Percentiles rank a stretch among this genome's conserved stretches.
Evolutionary conservation across 2,797 vertebrate species (phyloP).

Genomic region (Crax fasciolata): DNA sequence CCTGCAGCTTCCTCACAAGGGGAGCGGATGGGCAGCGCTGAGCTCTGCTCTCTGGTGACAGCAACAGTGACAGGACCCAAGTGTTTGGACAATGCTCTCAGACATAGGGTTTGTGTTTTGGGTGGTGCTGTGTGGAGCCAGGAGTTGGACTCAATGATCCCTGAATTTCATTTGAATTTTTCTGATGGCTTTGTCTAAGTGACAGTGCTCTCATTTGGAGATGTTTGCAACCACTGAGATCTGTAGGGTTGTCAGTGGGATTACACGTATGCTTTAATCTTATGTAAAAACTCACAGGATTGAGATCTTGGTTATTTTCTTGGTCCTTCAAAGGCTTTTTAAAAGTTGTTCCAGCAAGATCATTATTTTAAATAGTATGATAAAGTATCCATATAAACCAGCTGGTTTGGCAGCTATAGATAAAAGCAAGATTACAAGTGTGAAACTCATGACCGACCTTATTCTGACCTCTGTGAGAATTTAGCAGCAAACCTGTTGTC

Average conservation of each 20-base stretch:
- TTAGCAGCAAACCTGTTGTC: neutral
- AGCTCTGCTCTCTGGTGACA: neutral
- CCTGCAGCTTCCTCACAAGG: neutral
- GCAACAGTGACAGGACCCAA: neutral
- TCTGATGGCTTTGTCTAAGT: neutral
- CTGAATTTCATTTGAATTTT: neutral
- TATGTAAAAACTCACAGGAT: neutral
- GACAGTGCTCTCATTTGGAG: neutral
- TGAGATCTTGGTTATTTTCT: neutral
- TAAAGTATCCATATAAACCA: neutral
- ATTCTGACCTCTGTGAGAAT: conserved; percentile 28
- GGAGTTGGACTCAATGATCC: neutral
- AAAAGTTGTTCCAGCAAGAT: neutral
- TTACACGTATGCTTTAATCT: rapidly evolving
- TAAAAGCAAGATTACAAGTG: conserved; percentile 19
- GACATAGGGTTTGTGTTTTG: neutral
- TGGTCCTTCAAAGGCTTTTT: neutral
- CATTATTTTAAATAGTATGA: conserved; percentile 2
- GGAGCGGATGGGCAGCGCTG: neutral
- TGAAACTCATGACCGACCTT: conserved; percentile 48
- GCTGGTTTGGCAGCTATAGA: neutral
- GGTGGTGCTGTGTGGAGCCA: neutral
- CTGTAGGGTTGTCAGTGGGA: neutral
- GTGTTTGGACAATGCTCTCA: neutral
- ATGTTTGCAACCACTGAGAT: neutral